Base-by-base conservation (phyloP, 2,888 invertebrate genomes). In the Dolichomitus sp. region DNA sequence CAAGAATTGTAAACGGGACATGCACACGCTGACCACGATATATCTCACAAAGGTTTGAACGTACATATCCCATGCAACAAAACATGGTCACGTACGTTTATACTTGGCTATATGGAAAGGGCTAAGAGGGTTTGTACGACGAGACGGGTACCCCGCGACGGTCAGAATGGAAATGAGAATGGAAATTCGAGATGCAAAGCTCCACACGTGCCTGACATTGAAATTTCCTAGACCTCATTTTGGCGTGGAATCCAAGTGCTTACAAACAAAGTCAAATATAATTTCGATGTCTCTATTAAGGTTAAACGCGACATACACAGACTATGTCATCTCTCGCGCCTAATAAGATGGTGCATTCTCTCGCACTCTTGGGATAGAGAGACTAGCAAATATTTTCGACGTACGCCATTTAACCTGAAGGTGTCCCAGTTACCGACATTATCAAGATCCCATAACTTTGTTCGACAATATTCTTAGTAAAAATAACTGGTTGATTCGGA, bases 1-100 rank as follows among this genome's bases (percentile, higher is more conserved):
- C 65, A 70, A 79, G 59, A 79, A 57, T 79, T 66, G 59, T 75
- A 79, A 83, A 79, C 66, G 61, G 63, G 61, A 61, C 79, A 83
- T 83, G 82, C 76, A 61, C 27, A 77, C 69, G 50, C 50, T 79
- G 52, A 23, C 50, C 79, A 83, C 75, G 79, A 82, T 23, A 23
- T 73, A 59, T 76, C 52, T 40, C 48, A 48, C 69, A 69, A 37
- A 33, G 59, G 23, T 50, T 50, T 74, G 14, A 19, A 33, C 69
- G 69, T 80, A 50, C 57, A 42, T 59, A 80, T 69, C 54, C 69
- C 78, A 65, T 74, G 68, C 63, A 82, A 61, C 50, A 81, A 61
- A 61, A 70, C 70, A 70, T 76, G 72, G 76, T 73, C 72, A 72
- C 70, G 70, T 76, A 75, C 65, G 65, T 72, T 72, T 52, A 54